These are phyloP conservation scores for Hypsibius dujardini DNA, from an alignment of 1,140 invertebrate genomes.

Conservation along the genomic window DNA sequence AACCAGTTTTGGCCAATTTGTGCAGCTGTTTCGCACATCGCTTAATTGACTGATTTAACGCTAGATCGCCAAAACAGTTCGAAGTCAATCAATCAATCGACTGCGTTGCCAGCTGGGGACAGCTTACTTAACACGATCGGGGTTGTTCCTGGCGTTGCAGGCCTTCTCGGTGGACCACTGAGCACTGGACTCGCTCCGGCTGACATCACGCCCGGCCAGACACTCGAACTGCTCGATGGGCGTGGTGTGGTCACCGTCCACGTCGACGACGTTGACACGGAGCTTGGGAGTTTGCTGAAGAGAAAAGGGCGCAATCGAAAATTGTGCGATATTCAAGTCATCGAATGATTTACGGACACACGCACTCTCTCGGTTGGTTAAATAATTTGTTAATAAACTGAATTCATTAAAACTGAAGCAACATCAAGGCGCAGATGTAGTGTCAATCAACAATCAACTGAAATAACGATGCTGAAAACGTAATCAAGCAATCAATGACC, in stretches of 20 bases:
- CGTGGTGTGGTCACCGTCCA: neutral
- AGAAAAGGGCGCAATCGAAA: neutral
- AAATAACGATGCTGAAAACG: no score
- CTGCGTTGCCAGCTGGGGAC: neutral
- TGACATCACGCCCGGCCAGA: neutral
- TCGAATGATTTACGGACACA: neutral
- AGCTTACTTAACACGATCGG: neutral
- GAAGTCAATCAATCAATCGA: neutral
- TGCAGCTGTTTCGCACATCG: neutral
- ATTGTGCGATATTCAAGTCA: neutral
- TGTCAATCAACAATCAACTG: no score
- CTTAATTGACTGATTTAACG: neutral
- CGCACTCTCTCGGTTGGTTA: neutral
- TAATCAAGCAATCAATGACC: no score
- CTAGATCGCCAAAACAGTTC: neutral
- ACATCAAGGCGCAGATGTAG: neutral
- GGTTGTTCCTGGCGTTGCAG: neutral
- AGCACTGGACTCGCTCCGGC: neutral
- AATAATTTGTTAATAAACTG: neutral
- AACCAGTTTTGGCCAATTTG: neutral
- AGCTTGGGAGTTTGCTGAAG: neutral
- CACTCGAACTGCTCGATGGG: conserved; percentile 16
- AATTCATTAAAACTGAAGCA: neutral
- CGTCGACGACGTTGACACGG: neutral
- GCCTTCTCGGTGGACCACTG: neutral